These are phyloP conservation scores for Calameuta idolon DNA, from an alignment of 2,888 invertebrate species.

Conservation along the genomic window DNA sequence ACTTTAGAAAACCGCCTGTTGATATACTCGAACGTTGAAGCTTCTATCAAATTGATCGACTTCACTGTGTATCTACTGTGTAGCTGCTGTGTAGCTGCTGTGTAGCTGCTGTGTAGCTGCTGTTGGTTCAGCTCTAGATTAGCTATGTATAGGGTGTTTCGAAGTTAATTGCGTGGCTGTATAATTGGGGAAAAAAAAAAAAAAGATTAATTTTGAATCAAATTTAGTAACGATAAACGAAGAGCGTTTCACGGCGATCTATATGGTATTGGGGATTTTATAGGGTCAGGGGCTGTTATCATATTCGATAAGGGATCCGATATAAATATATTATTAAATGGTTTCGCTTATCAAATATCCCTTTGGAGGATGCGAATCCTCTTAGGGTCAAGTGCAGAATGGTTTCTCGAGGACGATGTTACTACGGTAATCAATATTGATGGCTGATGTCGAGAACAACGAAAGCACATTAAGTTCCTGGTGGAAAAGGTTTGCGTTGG, in stretches of 20 bases:
- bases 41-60: not conserved
- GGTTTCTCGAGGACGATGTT: not conserved
- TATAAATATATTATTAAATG: not conserved
- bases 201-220: not conserved
- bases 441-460: conserved; percentile 1
- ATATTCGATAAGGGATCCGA: not conserved
- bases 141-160: not conserved
- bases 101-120: not conserved
- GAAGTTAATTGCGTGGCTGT: not conserved
- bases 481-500: not conserved
- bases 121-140: not conserved
- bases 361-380: not conserved
- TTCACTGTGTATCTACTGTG: not conserved
- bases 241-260: not conserved
- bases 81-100: not conserved
- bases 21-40: not conserved
- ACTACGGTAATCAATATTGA: conserved; percentile 6
- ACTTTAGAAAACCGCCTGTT: not conserved
- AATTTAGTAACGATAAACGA: not conserved
- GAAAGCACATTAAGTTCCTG: conserved; percentile 5
- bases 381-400: not conserved
- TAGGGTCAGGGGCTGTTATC: not conserved
- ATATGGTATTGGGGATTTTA: no score
- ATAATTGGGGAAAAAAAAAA: not conserved
- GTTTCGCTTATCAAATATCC: not conserved